These are phyloP conservation scores for Hipparchia sbordonii DNA, from an alignment of 2,888 invertebrate genomes.

Conservation along the genomic window DNA sequence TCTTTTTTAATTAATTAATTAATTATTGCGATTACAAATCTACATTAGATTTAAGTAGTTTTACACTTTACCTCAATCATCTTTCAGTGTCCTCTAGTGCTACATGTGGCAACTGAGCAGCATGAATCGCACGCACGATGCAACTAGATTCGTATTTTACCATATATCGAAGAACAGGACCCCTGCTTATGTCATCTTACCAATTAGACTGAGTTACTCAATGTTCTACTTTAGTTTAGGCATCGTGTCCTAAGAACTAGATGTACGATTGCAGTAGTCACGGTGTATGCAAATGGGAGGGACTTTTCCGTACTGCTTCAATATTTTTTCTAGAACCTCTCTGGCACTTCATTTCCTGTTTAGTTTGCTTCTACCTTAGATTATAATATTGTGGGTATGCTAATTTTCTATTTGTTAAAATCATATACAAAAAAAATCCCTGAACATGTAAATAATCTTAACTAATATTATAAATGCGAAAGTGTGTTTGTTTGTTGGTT, in stretches of 20 bases:
- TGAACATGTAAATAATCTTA: not conserved
- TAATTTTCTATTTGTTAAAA: too few species aligned
- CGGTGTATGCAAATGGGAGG: slow-evolving; percentile 13
- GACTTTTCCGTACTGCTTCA: not conserved
- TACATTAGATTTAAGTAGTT: not conserved
- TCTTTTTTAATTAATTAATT: too few species aligned
- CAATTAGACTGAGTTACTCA: slow-evolving; percentile 28
- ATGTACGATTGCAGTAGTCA: slow-evolving; percentile 10
- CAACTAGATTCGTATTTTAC: slow-evolving; percentile 32
- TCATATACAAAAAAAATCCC: too few species aligned
- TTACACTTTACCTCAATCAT: not conserved
- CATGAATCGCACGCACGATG: slow-evolving; percentile 29
- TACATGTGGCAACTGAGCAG: slow-evolving; percentile 22
- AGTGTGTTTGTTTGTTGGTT: too few species aligned
- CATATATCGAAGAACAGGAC: slow-evolving; percentile 35
- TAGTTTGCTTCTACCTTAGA: too few species aligned
- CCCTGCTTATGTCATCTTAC: slow-evolving; percentile 33
- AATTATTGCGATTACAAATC: too few species aligned
- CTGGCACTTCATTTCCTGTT: too few species aligned
- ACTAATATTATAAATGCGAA: too few species aligned
- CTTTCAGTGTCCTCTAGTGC: not conserved
- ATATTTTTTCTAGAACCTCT: not conserved
- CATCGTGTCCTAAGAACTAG: slow-evolving; percentile 24
- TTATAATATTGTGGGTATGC: too few species aligned
- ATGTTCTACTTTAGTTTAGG: slow-evolving; percentile 25